Base-by-base conservation (phyloP, 2,797 vertebrate genomes). In the Cirrhinus molitorella region DNA sequence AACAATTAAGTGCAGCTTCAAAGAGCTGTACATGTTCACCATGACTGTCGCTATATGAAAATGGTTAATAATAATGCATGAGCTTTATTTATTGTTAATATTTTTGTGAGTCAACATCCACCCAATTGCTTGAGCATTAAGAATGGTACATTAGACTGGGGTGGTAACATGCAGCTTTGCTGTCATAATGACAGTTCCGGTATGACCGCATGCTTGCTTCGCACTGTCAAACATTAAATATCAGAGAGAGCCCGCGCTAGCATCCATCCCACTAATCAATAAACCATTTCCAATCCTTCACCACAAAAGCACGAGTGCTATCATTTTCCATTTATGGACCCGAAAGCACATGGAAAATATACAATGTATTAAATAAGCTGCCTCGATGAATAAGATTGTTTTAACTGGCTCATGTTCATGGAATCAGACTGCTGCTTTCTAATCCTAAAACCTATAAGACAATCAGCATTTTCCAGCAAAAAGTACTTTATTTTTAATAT, bases 201-300 rank as follows among this genome's bases (percentile, higher is more conserved):
- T 45, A 19, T 45, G 16, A 43, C 13, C 34, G 9, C 25, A 9
- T 25, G 75, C 61, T 66, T 21, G 21, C 13, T 25, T 59, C 53
- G 25, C 53, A 59, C 40, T 61, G 67, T 72, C 43, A 57, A 49
- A 71, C 53, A 25, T 81, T 81, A 81, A 72, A 72, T 79, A 66
- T 34, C 25, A 19, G 12, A 65, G 59, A n/a, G 74, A 28, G 67
- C n/a, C 21, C n/a, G 13, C 23, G 66, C 25, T 31, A 0, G n/a
- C n/a, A 10, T 14, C 17, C 59, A 1, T 75, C 61, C 61, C 47
- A 67, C 71, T 55, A 66, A 82, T 82, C 71, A 82, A 82, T 82
- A 82, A 75, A 55, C 80, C 31, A 75, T 82, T 82, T 67, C 19
- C 61, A 75, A 75, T 67, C 47, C 61, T 66, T 75, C 31, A 55